These are phyloP conservation scores for Azorinus chamasolen DNA, from an alignment of 2,888 invertebrate genomes.

Conservation along the genomic window DNA sequence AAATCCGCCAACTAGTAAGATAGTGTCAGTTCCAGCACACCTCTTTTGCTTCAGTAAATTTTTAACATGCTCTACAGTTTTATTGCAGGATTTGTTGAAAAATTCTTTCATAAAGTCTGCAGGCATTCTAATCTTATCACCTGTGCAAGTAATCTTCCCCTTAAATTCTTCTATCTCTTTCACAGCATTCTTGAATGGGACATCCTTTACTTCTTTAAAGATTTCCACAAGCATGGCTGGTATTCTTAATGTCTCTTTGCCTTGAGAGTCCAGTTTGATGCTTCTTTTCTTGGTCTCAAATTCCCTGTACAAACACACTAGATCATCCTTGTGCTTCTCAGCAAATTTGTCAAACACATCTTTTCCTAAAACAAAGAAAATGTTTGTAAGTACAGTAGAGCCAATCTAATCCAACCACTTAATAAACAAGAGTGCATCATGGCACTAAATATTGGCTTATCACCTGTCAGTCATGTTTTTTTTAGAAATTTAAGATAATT, in stretches of 20 bases:
- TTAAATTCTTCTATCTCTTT: slow-evolving; percentile 29
- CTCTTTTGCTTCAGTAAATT: slow-evolving; percentile 44
- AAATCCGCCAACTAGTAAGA: slow-evolving; percentile 69
- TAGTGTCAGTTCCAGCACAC: slow-evolving; percentile 52
- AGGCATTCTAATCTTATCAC: slow-evolving; percentile 60
- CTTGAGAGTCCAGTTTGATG: slow-evolving; percentile 35
- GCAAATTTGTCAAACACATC: slow-evolving; percentile 39
- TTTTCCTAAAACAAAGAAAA: slow-evolving; percentile 20
- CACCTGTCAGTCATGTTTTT: too few species aligned
- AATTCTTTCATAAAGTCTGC: slow-evolving; percentile 49
- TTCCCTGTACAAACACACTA: slow-evolving; percentile 60
- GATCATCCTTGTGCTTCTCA: slow-evolving; percentile 50
- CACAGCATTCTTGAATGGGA: slow-evolving; percentile 43
- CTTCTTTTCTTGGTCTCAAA: slow-evolving; percentile 70
- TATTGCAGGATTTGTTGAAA: slow-evolving; percentile 50
- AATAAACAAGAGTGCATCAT: not conserved
- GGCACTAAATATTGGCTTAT: too few species aligned
- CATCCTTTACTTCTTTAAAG: slow-evolving; percentile 29
- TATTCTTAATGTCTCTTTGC: slow-evolving; percentile 61
- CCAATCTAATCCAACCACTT: not conserved
- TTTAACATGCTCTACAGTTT: slow-evolving; percentile 58
- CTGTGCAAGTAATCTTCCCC: slow-evolving; percentile 36
- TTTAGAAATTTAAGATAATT: too few species aligned
- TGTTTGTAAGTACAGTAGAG: not conserved
- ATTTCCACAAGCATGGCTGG: slow-evolving; percentile 47